Base-by-base conservation (phyloP, 2,113 vertebrate genomes). In the Lontra canadensis region DNA sequence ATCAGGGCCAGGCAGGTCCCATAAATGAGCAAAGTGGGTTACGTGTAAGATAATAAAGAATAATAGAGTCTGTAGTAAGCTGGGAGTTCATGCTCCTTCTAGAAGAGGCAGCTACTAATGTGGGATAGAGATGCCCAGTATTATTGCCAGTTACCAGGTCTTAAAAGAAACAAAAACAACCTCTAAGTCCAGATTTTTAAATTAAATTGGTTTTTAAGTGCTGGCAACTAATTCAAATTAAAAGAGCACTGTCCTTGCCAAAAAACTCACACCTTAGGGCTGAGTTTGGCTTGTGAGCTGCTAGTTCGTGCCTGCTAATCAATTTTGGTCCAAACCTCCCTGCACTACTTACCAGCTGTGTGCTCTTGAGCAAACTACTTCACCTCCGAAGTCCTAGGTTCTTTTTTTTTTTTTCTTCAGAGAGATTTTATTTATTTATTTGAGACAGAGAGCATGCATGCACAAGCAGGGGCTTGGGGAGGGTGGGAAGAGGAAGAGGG, bases 181-280 rank as follows among this genome's bases (percentile, higher is more conserved):
- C 42, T 73, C 52, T 74, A 63, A 81, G 36, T 74, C 39, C 55
- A 63, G 44, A 57, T 79, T 69, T 79, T 85, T 85, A 55, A 21
- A 65, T 26, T 29, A 94, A 79, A 63, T 79, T 65, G n/a, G 3
- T 34, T 87, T 96, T 96, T 81, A 86, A 96, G 52, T 80, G 29
- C 63, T 63, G 85, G 42, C n/a, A 73, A 78, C 63, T 79, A 79
- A 63, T 79, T 71, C 52, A 80, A 85, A 63, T 44, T 80, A n/a
- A 73, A 52, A 94, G 59, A 63, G 9, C n/a, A 23, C n/a, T 21
- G 29, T 42, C n/a, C 61, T 90, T 44, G 36, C 73, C 13, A 6
- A 89, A 94, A 73, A 52, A 69, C 61, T 61, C 15, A 67, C 2
- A 44, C 49, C 26, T 71, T 83, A 88, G 65, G 31, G 4, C 39